Base-by-base conservation (phyloP, 2,888 invertebrate genomes). In the Capitulum mitella region DNA sequence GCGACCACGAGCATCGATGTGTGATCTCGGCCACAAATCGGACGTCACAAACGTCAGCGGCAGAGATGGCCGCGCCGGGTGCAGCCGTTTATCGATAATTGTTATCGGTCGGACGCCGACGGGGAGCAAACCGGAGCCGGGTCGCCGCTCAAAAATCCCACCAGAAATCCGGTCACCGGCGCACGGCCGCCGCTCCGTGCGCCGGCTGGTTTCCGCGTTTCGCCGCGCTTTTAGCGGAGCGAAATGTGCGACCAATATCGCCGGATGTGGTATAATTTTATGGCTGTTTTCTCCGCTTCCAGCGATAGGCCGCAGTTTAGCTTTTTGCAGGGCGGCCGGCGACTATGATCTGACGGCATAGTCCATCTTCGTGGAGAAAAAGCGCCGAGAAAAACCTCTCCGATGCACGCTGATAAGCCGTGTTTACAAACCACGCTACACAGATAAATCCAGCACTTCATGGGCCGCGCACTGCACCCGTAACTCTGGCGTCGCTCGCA, bases 351-450 rank as follows among this genome's bases (percentile, higher is more conserved):
- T 70, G 70, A 70, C 70, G 70, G 70, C 70, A 40, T 70, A 70
- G 70, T 70, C 70, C 40, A 70, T 70, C 70, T 70, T 40, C 37
- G 70, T 40, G 37, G 70, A 40, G 70, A 70, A 70, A 70, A 70
- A 70, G 19, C 37, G 37, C 10, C 37, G 37, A 10, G 70, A 70
- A 70, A 70, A 70, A 70, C 70, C 0, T 26, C 26, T 37, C 40
- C 40, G 70, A 70, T 70, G 70, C 70, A 70, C 37, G 37, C 26
- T 40, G 70, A 70, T 70, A 70, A 70, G 70, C 70, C 70, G 40
- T 70, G 70, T 70, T 70, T 70, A 70, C 70, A 70, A 70, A 70
- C 70, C 70, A 70, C 70, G 70, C 70, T 40, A 70, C 70, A 70
- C 70, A 70, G 37, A 70, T 70, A 70, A 70, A 70, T 70, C 70